A percentile compares a stretch with the other conserved stretches of the same genome.
Conservation (phyloP, 2,797 vertebrate species). For the Sebastes minor region DNA sequence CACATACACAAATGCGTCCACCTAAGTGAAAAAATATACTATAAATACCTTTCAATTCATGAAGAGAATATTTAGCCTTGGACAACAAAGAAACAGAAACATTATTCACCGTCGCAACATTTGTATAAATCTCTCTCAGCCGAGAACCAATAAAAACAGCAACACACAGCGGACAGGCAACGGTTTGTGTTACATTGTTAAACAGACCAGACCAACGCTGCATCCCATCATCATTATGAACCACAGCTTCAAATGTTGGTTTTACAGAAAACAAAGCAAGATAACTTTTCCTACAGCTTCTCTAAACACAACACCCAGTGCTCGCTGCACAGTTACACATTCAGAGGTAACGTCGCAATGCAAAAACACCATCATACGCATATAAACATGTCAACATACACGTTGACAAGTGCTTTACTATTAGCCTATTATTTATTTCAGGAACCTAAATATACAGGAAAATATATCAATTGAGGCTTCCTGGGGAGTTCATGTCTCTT, state of each 20-base stretch:
- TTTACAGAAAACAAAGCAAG: too few relatives aligned
- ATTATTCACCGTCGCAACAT: too few relatives aligned
- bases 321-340: neutral
- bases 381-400: neutral
- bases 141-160: too few relatives aligned
- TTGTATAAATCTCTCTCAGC: too few relatives aligned
- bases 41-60: too few relatives aligned
- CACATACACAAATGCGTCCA: too few relatives aligned
- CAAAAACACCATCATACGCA: neutral
- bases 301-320: neutral
- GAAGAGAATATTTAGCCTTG: too few relatives aligned
- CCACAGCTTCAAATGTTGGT: neutral
- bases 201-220: neutral
- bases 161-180: too few relatives aligned
- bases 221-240: neutral
- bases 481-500: neutral
- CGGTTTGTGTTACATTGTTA: neutral
- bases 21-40: too few relatives aligned
- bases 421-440: neutral
- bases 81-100: too few relatives aligned
- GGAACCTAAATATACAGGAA: neutral
- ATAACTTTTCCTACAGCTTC: neutral
- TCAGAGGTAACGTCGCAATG: neutral
- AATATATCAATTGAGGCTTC: neutral
- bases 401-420: neutral